These are phyloP conservation scores for Tortricodes alternella DNA, from an alignment of 2,888 invertebrate genomes.

Conservation along the genomic window DNA sequence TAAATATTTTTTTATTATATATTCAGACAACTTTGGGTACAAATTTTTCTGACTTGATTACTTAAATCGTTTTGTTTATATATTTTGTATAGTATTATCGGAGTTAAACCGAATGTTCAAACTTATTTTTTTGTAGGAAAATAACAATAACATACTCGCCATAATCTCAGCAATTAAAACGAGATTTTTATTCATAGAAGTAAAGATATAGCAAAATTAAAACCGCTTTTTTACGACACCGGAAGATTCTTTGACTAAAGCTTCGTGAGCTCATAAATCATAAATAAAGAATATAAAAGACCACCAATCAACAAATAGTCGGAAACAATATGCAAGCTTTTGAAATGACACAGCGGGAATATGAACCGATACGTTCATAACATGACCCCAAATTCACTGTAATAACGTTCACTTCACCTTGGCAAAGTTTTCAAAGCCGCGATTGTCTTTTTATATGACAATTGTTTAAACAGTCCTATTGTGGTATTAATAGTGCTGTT, in stretches of 20 bases:
- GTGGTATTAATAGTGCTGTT: conserved; percentile 46
- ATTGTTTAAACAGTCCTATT: conserved; percentile 56
- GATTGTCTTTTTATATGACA: conserved; percentile 39
- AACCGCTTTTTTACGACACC: conserved; percentile 38
- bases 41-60: too few species aligned
- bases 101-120: too few species aligned
- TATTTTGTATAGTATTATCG: too few species aligned
- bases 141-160: too few species aligned
- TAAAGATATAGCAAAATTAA: background rate
- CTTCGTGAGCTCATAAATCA: conserved; percentile 50
- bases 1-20: too few species aligned
- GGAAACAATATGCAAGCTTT: conserved; percentile 50
- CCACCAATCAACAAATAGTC: conserved; percentile 49
- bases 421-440: background rate
- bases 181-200: too few species aligned
- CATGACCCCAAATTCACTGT: background rate
- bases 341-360: conserved; percentile 39
- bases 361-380: background rate
- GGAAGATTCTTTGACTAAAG: conserved; percentile 43
- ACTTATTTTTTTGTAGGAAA: too few species aligned
- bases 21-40: too few species aligned
- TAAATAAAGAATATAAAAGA: conserved; percentile 43
- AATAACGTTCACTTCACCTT: background rate
- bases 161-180: too few species aligned
- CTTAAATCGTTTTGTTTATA: too few species aligned